phyloP scores from a whole-genome alignment of 1,140 invertebrate genomes.

The Drosophila persimilis region DNA sequence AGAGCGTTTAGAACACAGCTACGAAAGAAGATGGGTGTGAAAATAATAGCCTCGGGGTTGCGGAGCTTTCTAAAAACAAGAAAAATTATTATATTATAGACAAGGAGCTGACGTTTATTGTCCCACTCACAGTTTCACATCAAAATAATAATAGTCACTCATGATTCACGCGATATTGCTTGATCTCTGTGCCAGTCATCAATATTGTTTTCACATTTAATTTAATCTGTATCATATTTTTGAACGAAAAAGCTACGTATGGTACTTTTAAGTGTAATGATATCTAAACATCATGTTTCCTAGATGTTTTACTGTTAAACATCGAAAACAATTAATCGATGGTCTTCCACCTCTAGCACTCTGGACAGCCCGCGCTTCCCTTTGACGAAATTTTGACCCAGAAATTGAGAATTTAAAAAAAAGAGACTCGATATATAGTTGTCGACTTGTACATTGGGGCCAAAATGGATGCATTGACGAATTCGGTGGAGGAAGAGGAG shows the following conservation, averaged over 20 bases:
- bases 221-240: neutral
- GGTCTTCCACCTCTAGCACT: no score
- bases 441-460: no score
- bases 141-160: conserved; percentile 53
- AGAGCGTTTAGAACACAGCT: conserved; percentile 85
- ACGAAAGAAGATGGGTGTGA: conserved; percentile 85
- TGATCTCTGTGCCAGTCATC: conserved; percentile 8
- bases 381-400: neutral
- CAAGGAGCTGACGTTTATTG: neutral
- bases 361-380: no score
- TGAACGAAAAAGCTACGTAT: neutral
- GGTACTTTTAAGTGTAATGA: no score
- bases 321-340: no score
- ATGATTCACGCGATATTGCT: conserved; percentile 10
- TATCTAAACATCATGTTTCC: no score
- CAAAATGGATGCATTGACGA: conserved; percentile 39
- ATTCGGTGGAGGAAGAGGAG: conserved; percentile 60
- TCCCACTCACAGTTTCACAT: conserved; percentile 57
- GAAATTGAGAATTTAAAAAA: neutral
- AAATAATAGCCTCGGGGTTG: conserved; percentile 64
- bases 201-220: conserved; percentile 2
- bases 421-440: conserved; percentile 18
- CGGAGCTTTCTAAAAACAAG: conserved; percentile 83
- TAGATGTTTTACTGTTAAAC: no score
- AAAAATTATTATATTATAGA: neutral